Conservation (phyloP, 2,113 vertebrate genomes). For the Trogon surrucura region DNA sequence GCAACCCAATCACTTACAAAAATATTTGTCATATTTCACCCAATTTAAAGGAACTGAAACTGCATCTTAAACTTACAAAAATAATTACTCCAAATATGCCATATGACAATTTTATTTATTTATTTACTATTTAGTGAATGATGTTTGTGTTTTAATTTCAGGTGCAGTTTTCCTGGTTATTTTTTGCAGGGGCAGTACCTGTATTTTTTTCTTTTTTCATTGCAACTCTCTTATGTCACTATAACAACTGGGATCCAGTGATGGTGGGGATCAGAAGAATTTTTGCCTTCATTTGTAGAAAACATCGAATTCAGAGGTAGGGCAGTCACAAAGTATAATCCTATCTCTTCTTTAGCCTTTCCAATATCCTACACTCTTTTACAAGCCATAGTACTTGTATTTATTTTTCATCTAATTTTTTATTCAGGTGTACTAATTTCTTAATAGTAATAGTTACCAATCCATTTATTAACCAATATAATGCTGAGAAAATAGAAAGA, state of each 20-base stretch:
- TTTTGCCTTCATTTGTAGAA: conserved; percentile 92
- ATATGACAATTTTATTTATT: background rate
- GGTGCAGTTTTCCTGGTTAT: conserved; percentile 96
- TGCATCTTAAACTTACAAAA: background rate
- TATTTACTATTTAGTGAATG: background rate
- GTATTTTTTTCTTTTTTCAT: conserved; percentile 97
- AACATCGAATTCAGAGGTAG: conserved; percentile 91
- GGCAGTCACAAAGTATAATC: background rate
- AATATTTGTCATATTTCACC: background rate
- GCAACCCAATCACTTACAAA: background rate
- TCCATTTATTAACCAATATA: background rate
- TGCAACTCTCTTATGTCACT: conserved; percentile 89
- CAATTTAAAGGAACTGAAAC: background rate
- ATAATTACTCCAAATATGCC: background rate
- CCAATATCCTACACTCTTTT: background rate
- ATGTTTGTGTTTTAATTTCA: conserved; percentile 66
- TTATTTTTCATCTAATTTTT: background rate
- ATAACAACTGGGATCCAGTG: conserved; percentile 99
- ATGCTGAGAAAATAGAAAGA: background rate
- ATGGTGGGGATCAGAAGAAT: conserved; percentile 92
- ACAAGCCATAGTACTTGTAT: background rate
- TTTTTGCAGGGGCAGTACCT: conserved; percentile 92
- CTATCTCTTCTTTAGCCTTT: background rate
- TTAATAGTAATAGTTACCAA: background rate
- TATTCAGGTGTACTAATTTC: background rate